phyloP scores from a whole-genome alignment of 2,113 vertebrate species.

The Agapornis roseicollis region DNA sequence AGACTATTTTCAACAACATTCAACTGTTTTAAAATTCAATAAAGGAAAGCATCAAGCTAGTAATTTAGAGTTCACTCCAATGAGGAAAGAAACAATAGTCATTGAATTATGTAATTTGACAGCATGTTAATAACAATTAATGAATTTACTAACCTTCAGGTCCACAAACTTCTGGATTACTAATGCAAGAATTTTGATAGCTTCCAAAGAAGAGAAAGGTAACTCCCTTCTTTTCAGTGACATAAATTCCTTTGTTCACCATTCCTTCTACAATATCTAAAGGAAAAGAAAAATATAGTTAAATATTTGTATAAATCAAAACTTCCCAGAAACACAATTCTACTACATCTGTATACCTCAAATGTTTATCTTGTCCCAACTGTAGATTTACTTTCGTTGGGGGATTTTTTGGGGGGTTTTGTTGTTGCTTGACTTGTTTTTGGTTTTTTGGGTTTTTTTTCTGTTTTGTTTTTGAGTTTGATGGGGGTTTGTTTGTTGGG shows the following conservation, averaged over 20 bases:
- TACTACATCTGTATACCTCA: background rate
- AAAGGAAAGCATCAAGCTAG: background rate
- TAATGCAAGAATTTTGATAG: constrained; percentile 88
- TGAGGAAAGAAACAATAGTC: background rate
- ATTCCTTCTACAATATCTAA: constrained; percentile 94
- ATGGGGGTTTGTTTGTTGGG: background rate
- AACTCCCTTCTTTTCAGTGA: constrained; percentile 81
- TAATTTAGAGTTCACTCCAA: background rate
- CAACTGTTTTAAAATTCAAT: background rate
- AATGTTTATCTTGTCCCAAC: background rate
- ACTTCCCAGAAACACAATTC: background rate
- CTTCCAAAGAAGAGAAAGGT: constrained; percentile 88
- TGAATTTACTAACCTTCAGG: constrained; percentile 81
- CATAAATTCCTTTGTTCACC: constrained; percentile 88
- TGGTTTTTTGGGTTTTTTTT: background rate
- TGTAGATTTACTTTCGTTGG: background rate
- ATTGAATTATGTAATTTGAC: background rate
- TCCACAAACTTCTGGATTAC: constrained; percentile 84
- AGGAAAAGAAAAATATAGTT: background rate
- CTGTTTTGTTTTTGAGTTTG: background rate
- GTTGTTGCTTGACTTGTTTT: background rate
- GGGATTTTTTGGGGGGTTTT: background rate
- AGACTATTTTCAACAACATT: background rate
- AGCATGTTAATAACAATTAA: background rate
- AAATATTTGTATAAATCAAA: background rate